Percentiles rank a stretch among this genome's conserved stretches.
Conservation (phyloP, 2,888 invertebrate species). For the Dolomedes plantarius region DNA sequence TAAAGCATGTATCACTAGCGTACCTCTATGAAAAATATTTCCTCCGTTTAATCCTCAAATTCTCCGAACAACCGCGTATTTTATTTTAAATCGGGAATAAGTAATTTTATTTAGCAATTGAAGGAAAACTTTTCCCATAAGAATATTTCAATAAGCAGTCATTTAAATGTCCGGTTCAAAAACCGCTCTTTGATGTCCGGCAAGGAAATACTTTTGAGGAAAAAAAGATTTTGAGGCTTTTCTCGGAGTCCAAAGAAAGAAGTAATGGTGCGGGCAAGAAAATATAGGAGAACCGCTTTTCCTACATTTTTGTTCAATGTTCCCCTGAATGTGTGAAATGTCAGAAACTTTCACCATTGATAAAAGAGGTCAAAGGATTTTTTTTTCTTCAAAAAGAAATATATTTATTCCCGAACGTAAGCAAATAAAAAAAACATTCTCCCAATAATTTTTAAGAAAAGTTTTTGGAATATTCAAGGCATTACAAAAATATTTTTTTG, state of each 20-base stretch:
- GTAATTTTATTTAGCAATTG: too few relatives aligned
- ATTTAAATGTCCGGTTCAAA: neutral
- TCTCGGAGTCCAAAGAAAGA: neutral
- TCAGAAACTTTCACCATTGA: constrained; percentile 6
- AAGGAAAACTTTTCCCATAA: neutral
- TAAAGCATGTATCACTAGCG: too few relatives aligned
- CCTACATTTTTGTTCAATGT: neutral
- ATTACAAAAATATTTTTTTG: too few relatives aligned
- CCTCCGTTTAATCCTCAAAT: too few relatives aligned
- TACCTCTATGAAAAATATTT: too few relatives aligned
- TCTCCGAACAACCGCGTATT: too few relatives aligned
- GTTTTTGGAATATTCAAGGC: too few relatives aligned
- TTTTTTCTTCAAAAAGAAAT: neutral
- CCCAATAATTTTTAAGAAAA: too few relatives aligned
- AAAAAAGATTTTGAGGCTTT: neutral
- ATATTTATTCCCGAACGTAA: neutral
- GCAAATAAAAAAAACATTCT: neutral
- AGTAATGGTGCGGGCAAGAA: neutral
- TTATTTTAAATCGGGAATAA: too few relatives aligned
- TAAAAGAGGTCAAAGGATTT: neutral
- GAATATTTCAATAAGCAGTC: neutral
- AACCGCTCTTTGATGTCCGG: neutral
- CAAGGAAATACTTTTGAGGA: neutral
- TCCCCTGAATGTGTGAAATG: neutral
- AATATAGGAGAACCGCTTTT: neutral